A percentile compares a stretch with the other conserved stretches of the same genome.
Conservation (phyloP, 2,797 vertebrate genomes). For the Heliangelus exortis region DNA sequence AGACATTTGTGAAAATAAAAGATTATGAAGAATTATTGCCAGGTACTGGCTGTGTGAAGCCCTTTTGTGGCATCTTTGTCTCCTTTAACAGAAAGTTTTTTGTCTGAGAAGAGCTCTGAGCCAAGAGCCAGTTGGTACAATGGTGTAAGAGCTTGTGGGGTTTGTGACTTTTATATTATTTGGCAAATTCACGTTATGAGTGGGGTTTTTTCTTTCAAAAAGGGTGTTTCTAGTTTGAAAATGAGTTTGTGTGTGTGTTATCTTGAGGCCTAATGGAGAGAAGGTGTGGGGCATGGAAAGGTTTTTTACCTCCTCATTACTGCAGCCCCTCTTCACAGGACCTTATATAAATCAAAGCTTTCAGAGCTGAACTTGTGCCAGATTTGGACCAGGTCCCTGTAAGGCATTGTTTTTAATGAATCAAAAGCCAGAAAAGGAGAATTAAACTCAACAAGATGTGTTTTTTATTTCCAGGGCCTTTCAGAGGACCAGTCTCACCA, state of each 20-base stretch:
- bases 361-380: background rate
- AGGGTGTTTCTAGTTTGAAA: background rate
- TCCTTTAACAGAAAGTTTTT: background rate
- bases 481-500: background rate
- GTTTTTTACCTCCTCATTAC: background rate
- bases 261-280: background rate
- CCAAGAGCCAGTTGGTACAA: background rate
- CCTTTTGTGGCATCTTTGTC: slow-evolving; percentile 21
- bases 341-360: background rate
- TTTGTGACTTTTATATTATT: background rate
- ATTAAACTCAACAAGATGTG: background rate
- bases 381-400: background rate
- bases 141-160: background rate
- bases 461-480: background rate
- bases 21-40: slow-evolving; percentile 51
- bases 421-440: background rate
- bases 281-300: background rate
- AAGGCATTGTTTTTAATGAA: background rate
- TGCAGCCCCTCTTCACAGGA: background rate
- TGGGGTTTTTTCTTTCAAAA: background rate
- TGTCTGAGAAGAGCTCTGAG: background rate
- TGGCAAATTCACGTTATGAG: background rate
- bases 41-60: background rate
- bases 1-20: slow-evolving; percentile 61
- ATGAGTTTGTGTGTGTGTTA: background rate